Base-by-base conservation (phyloP, 2,797 vertebrate genomes). In the Oryzias dopingdopingensis region DNA sequence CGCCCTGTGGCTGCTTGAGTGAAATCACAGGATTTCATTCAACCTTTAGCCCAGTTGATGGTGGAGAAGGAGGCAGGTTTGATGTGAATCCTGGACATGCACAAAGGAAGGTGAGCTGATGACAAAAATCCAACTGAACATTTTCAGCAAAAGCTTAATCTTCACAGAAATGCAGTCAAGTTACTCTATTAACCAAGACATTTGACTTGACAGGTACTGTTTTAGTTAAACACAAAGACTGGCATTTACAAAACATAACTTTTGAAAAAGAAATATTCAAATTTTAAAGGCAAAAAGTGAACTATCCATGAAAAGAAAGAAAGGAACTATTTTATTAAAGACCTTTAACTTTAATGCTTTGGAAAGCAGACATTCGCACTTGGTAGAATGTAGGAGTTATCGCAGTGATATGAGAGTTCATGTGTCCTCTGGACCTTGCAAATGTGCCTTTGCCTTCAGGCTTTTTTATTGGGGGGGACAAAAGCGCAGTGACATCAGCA, bases 391-490 rank as follows among this genome's bases (percentile, higher is more conserved):
- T 7, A 29, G 26, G 6, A 5, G 6, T 29, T 29, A 6, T 26
- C 6, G 26, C 26, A 26, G 5, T 56, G 68, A 56, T 71, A 42
- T 62, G 82, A 78, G 59, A 14, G 72, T 16, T 74, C 84, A 69
- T 49, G 65, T 65, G 67, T 79, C 77, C 78, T 71, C 69, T 85
- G 60, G 72, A 86, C 79, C 86, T 81, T 76, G 58, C 65, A 75
- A 79, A 77, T 84, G 82, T 78, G 77, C 75, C 80, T 84, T 86
- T 84, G 85, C 83, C 89, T 80, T 24, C 53, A 23, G 86, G 84
- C 68, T 32, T 52, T 48, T 51, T 74, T 78, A 62, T 54, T 63
- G 67, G 54, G 54, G 60, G 81, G 80, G 82, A 87, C 80, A 87
- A 59, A 82, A 76, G 65, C 53, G 22, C 59, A 71, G 76, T 84